Evolutionary conservation across 2,888 invertebrate genomes (phyloP).

Genomic region (Leptopilina syphax): DNA sequence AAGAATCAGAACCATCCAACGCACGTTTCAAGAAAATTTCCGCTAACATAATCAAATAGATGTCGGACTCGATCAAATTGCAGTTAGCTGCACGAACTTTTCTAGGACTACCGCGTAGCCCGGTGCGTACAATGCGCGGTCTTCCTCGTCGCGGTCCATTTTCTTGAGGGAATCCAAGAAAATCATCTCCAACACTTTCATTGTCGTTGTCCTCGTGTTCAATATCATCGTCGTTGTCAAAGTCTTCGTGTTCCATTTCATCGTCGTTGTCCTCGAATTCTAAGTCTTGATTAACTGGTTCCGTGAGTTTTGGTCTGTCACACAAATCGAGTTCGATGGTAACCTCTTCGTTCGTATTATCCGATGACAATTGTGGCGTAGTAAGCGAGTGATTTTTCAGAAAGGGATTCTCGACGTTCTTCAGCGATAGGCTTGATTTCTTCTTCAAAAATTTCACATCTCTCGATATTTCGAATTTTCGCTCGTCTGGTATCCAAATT

Average conservation of each 20-base stretch:
- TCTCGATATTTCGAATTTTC: conserved; percentile 29
- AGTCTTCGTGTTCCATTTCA: too few relatives aligned
- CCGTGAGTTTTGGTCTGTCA: background rate
- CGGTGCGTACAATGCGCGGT: background rate
- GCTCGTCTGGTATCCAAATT: conserved; percentile 31
- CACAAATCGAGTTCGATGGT: background rate
- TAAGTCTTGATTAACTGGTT: too few relatives aligned
- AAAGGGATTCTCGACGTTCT: background rate
- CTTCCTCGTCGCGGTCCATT: background rate
- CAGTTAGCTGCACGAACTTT: background rate
- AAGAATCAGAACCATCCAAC: conserved; percentile 7
- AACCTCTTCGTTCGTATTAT: background rate
- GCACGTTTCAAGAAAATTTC: conserved; percentile 22
- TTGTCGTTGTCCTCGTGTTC: too few relatives aligned
- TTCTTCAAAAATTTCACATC: conserved; percentile 42
- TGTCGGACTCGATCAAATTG: background rate
- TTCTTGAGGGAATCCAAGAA: background rate
- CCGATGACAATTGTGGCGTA: background rate
- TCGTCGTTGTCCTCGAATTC: too few relatives aligned
- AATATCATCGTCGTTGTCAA: too few relatives aligned
- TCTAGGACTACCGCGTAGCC: conserved; percentile 27
- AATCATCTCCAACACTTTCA: background rate
- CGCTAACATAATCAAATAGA: background rate
- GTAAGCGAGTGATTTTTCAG: background rate
- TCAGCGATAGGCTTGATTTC: too few relatives aligned